phyloP scores from a whole-genome alignment of 2,888 invertebrate species.

The Anorthoa munda region DNA sequence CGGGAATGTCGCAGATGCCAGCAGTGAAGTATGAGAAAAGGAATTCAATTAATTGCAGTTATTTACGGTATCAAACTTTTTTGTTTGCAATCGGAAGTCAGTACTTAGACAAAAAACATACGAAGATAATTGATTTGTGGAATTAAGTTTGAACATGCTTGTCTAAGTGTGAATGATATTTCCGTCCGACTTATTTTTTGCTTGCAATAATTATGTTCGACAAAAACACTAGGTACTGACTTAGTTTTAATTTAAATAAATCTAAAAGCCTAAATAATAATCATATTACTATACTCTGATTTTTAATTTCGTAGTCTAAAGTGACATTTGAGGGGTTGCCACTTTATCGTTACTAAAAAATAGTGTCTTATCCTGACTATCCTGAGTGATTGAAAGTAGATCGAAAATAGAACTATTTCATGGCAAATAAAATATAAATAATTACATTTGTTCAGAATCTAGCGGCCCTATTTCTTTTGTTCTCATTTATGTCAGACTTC shows the following conservation, averaged over 20 bases:
- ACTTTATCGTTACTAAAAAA: too few species aligned
- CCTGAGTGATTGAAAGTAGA: too few species aligned
- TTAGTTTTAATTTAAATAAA: neutral
- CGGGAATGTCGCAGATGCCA: conserved; percentile 39
- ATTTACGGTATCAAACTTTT: conserved; percentile 3
- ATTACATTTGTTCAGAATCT: too few species aligned
- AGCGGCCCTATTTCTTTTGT: too few species aligned
- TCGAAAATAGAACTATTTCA: too few species aligned
- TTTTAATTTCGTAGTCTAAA: too few species aligned
- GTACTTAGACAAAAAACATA: conserved; percentile 17
- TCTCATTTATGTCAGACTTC: too few species aligned
- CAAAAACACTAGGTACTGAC: neutral
- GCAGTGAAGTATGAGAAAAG: conserved; percentile 47
- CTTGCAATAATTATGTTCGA: neutral
- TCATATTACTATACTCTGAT: neutral
- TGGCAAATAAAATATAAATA: too few species aligned
- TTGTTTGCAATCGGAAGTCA: conserved; percentile 4
- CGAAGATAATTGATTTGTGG: conserved; percentile 11
- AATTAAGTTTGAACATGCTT: conserved; percentile 23
- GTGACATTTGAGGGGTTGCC: too few species aligned
- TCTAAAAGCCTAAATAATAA: neutral
- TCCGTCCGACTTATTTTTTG: conserved; percentile 33
- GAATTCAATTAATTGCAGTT: conserved; percentile 53
- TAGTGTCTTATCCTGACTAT: too few species aligned
- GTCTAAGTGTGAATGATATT: conserved; percentile 21